Percentiles rank a stretch among this genome's conserved stretches.
Evolutionary conservation across 2,113 vertebrate genomes (phyloP).

Genomic region (Piaya cayana): DNA sequence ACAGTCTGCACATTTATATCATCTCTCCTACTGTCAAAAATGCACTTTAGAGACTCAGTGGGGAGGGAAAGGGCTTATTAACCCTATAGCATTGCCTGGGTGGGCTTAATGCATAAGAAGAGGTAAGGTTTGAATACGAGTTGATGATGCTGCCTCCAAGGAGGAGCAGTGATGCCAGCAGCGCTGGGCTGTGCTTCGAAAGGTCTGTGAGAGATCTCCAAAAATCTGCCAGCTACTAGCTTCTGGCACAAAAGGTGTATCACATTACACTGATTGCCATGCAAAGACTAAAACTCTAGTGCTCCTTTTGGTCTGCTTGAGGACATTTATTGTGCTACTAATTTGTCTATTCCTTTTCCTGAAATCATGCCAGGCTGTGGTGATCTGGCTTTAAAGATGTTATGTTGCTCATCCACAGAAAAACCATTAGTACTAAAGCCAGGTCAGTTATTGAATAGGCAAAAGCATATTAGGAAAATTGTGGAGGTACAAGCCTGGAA

Average conservation of each 20-base stretch:
- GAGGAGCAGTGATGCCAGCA: neutral
- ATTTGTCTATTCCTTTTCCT: neutral
- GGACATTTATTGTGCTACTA: neutral
- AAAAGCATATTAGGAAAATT: neutral
- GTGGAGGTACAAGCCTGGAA: neutral
- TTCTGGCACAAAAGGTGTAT: neutral
- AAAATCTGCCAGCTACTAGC: neutral
- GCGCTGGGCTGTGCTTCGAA: neutral
- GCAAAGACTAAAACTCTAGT: neutral
- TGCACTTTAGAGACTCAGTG: fast-evolving
- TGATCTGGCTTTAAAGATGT: neutral
- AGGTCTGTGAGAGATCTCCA: neutral
- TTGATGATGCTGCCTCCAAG: neutral
- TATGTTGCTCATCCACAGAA: neutral
- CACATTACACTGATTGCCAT: neutral
- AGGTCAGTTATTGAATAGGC: neutral
- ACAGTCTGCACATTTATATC: neutral
- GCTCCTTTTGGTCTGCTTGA: neutral
- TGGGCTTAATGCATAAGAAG: neutral
- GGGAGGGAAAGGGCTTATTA: neutral
- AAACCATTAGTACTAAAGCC: neutral
- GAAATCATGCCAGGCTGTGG: neutral
- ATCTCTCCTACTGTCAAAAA: neutral
- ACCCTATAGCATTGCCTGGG: neutral
- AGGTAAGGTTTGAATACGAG: neutral